Evolutionary conservation across 2,113 vertebrate species (phyloP), one percentile per base, ranked within the genome.

Genomic region (Gymnorhina tibicen): DNA sequence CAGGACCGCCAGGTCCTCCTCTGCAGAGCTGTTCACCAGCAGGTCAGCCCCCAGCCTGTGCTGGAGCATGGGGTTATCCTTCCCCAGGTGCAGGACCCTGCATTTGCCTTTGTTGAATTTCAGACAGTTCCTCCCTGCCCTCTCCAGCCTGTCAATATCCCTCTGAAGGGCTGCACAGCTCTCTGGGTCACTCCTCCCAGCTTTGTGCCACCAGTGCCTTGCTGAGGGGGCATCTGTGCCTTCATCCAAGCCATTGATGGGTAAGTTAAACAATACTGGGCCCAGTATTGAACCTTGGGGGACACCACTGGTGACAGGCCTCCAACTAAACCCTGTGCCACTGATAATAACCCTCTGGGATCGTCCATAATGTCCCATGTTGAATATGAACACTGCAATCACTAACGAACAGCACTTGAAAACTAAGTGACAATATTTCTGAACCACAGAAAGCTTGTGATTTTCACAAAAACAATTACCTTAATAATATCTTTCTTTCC

Each of bases 301-400:
- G 13, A 8, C 66, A 72, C 7, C 56, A 49, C 24, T 35, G 14
- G 7, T 35, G 41, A 33, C 50, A 50, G 27, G 8, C 32, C 22
- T 58, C 15, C 27, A 50, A 3, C 3, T 37, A 44, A 6, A 7
- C 8, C 9, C 14, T 52, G 22, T 56, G 27, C 2, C 44, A 24
- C 37, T 37, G 28, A 5, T n/a, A 7, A 39, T 0, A 0, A 46
- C 5, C 3, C 6, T 62, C 37, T 68, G 46, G 7, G 30, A 22
- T 35, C 11, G 10, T 18, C 39, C 9, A 3, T 22, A 47, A 53
- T n/a, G 11, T 28, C 64, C 28, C 0, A 0, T 60, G 10, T 32
- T 73, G 32, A 89, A 56, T 42, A 44, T 28, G 10, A 85, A 63
- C 21, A 42, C 16, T 52, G 8, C 20, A 62, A 55, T 70, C 24